These are phyloP conservation scores for Parasteatoda lunata DNA, from an alignment of 2,888 invertebrate genomes.

Conservation along the genomic window DNA sequence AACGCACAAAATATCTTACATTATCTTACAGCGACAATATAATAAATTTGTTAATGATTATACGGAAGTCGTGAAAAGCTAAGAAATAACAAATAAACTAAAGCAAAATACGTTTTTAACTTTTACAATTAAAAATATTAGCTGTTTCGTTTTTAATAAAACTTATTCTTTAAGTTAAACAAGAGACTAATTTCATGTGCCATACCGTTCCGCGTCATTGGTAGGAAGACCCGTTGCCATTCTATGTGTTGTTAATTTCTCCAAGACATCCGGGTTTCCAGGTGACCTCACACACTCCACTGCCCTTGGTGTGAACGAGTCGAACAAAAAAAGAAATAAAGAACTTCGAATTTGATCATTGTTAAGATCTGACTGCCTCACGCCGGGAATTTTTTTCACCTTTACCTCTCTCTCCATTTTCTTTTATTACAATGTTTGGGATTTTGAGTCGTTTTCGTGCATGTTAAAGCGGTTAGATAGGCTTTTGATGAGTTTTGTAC, in stretches of 20 bases:
- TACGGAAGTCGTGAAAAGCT: too few relatives aligned
- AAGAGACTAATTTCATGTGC: not conserved
- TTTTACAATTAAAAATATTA: too few relatives aligned
- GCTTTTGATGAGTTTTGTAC: too few relatives aligned
- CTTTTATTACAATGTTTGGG: not conserved
- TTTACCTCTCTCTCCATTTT: not conserved
- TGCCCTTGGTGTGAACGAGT: conserved; percentile 39
- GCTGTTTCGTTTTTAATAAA: too few relatives aligned
- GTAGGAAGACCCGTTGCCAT: conserved; percentile 55
- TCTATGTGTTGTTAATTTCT: conserved; percentile 36
- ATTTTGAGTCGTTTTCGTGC: conserved; percentile 4
- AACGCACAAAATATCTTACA: too few relatives aligned
- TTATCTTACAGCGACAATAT: too few relatives aligned
- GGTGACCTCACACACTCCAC: conserved; percentile 66
- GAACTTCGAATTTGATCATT: conserved; percentile 7
- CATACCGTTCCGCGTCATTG: conserved; percentile 46
- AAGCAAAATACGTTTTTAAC: too few relatives aligned
- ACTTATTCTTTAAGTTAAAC: not conserved
- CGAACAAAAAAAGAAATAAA: conserved; percentile 19
- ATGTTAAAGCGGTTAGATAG: not conserved
- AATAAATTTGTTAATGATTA: too few relatives aligned
- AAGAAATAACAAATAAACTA: too few relatives aligned
- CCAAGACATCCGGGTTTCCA: conserved; percentile 64
- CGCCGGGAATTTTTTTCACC: not conserved
- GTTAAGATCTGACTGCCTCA: conserved; percentile 6